Percentiles rank a stretch among this genome's conserved stretches.
These are phyloP conservation scores for Ctenosaura bakeri DNA, from an alignment of 2,797 vertebrate species.

Conservation along the genomic window DNA sequence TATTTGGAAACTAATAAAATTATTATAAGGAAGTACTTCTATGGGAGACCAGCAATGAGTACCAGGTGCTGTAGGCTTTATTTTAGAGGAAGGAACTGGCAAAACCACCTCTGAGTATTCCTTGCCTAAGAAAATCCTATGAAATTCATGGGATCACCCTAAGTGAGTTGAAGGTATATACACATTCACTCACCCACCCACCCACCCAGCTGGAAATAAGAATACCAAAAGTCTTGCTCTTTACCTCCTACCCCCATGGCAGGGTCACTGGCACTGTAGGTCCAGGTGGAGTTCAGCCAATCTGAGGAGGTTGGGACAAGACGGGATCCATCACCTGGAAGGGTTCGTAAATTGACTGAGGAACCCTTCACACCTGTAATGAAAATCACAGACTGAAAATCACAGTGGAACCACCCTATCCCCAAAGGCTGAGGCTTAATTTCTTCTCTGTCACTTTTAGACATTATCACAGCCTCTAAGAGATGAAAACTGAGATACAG, in stretches of 20 bases:
- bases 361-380: constrained; percentile 38
- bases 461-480: no score
- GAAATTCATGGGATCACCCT: no score
- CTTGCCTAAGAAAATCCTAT: no score
- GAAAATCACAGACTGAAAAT: neutral
- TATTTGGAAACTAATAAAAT: no score
- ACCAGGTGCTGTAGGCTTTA: no score
- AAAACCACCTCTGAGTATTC: no score
- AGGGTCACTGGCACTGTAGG: constrained; percentile 15
- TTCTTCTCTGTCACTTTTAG: neutral
- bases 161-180: no score
- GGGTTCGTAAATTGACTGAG: constrained; percentile 12
- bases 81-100: no score
- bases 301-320: constrained; percentile 33
- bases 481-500: no score
- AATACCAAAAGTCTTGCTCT: neutral
- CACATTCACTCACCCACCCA: no score
- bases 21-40: no score
- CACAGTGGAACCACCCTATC: neutral
- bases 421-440: neutral
- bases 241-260: constrained; percentile 47
- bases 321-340: constrained; percentile 37
- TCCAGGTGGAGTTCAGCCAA: constrained; percentile 45
- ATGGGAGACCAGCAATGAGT: no score
- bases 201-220: neutral